phyloP scores from a whole-genome alignment of 2,888 invertebrate species.

The Drosophila mimetica region DNA sequence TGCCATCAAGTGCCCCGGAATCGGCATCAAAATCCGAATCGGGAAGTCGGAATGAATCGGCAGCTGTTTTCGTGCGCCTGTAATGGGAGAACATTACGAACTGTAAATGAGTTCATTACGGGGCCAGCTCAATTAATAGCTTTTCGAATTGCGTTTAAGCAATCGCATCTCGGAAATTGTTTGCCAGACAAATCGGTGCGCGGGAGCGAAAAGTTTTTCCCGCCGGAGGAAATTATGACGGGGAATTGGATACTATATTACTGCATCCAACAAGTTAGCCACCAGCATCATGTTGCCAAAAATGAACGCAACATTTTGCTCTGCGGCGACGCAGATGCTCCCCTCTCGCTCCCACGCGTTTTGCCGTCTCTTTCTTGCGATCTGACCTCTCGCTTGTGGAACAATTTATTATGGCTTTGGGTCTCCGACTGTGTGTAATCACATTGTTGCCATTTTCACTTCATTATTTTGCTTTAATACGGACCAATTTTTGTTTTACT shows the following conservation, averaged over 20 bases:
- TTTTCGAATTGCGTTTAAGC: slow-evolving; percentile 39
- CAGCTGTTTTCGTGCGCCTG: slow-evolving; percentile 24
- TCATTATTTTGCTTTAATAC: slow-evolving; percentile 80
- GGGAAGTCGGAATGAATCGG: slow-evolving; percentile 8
- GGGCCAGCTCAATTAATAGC: slow-evolving; percentile 66
- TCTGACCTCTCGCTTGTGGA: slow-evolving; percentile 20
- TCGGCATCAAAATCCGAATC: slow-evolving; percentile 6
- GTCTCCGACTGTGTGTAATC: slow-evolving; percentile 69
- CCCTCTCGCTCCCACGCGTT: not conserved
- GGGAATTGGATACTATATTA: slow-evolving; percentile 5
- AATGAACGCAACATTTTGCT: slow-evolving; percentile 49
- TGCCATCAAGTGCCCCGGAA: slow-evolving; percentile 62
- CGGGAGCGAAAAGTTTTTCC: slow-evolving; percentile 20
- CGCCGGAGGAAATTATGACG: slow-evolving; percentile 13
- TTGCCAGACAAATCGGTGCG: slow-evolving; percentile 37
- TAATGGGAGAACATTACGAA: slow-evolving; percentile 62
- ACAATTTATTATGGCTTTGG: slow-evolving; percentile 43
- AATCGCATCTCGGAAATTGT: slow-evolving; percentile 42
- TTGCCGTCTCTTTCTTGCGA: slow-evolving; percentile 9
- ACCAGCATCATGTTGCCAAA: slow-evolving; percentile 64
- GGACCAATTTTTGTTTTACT: slow-evolving; percentile 77
- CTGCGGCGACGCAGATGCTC: slow-evolving; percentile 67
- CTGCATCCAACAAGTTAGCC: slow-evolving; percentile 76
- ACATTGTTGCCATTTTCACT: slow-evolving; percentile 81
- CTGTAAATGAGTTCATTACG: slow-evolving; percentile 79